These are phyloP conservation scores for Calycopis cecrops DNA, from an alignment of 1,140 invertebrate genomes.

Conservation along the genomic window DNA sequence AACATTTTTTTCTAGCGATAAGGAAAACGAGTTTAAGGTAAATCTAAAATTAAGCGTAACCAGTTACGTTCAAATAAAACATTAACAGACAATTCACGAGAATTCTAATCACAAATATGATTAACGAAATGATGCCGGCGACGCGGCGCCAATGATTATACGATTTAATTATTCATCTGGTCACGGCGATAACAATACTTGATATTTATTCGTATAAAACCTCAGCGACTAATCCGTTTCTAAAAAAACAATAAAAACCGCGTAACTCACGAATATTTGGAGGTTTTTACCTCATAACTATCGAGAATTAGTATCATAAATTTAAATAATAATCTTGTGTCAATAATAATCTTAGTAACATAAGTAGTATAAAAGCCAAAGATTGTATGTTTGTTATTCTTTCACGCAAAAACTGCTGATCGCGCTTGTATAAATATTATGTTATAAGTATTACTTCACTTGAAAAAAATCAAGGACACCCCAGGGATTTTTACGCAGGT, in stretches of 20 bases:
- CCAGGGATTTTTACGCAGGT: too few relatives aligned
- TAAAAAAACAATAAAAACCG: background rate
- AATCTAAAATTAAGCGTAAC: background rate
- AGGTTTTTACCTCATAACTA: background rate
- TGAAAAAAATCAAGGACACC: too few relatives aligned
- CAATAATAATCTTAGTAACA: too few relatives aligned
- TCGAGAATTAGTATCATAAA: too few relatives aligned
- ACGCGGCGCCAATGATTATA: constrained; percentile 61
- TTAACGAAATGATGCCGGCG: constrained; percentile 51
- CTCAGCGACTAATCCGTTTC: background rate
- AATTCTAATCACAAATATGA: constrained; percentile 40
- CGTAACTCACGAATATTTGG: background rate
- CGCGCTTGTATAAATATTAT: too few relatives aligned
- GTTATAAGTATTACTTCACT: too few relatives aligned
- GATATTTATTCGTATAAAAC: background rate
- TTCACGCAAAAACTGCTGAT: too few relatives aligned
- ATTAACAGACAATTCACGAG: constrained; percentile 47
- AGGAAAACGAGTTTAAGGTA: background rate
- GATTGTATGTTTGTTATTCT: too few relatives aligned
- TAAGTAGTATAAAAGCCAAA: too few relatives aligned
- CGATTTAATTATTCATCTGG: constrained; percentile 64
- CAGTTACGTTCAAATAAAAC: constrained; percentile 33
- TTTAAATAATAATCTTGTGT: too few relatives aligned
- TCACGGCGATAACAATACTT: constrained; percentile 39
- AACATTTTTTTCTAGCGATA: too few relatives aligned